Percentiles rank a stretch among this genome's conserved stretches.
phyloP scores from a whole-genome alignment of 2,888 invertebrate genomes.

The Tetropium fuscum region DNA sequence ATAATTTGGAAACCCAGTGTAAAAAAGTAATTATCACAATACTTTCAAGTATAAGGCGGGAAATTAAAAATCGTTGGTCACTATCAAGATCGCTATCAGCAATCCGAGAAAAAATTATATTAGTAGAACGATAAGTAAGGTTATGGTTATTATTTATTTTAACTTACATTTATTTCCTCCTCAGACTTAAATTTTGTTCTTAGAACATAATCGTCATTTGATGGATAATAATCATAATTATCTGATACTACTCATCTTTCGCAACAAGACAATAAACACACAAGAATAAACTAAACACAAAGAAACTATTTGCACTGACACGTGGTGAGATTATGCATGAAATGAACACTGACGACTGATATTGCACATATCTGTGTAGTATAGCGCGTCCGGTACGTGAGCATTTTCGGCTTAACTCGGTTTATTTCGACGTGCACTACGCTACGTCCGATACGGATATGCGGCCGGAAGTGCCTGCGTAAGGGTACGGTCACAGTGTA shows the following conservation, averaged over 20 bases:
- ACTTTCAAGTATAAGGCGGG: no score
- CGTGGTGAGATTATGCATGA: conserved; percentile 1
- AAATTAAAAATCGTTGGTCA: no score
- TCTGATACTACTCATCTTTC: conserved; percentile 13
- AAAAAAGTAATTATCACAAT: no score
- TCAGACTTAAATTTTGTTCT: conserved; percentile 9
- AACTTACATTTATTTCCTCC: neutral
- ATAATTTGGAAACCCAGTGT: conserved; percentile 24
- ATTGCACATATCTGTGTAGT: conserved; percentile 18
- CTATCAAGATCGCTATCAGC: no score
- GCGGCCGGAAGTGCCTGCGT: no score
- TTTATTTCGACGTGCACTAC: conserved; percentile 10
- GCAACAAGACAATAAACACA: no score
- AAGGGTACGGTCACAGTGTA: no score
- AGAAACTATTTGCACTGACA: conserved; percentile 1
- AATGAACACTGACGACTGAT: conserved; percentile 9
- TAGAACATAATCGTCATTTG: conserved; percentile 12
- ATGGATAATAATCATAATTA: conserved; percentile 15
- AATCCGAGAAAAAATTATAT: no score
- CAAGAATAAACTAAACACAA: conserved; percentile 4
- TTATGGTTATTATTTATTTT: neutral
- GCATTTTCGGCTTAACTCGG: conserved; percentile 10
- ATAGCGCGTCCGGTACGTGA: conserved; percentile 8
- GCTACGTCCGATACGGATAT: conserved; percentile 12
- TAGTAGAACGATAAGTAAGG: neutral